Conservation (phyloP, 2,888 invertebrate species). For the Hoplodrina blanda region DNA sequence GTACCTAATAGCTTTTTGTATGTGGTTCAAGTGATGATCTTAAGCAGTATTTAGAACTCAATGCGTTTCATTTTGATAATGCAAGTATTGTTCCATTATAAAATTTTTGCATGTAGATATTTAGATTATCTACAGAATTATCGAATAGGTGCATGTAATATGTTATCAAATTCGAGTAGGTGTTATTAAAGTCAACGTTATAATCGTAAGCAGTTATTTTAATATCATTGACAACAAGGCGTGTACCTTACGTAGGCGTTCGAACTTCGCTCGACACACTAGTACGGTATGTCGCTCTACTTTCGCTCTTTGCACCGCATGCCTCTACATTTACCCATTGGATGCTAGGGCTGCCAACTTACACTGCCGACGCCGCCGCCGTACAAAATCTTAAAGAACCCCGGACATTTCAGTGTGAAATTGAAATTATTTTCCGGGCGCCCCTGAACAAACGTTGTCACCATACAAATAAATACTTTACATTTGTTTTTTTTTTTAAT, state of each 20-base stretch:
- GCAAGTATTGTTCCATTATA: neutral
- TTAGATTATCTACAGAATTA: neutral
- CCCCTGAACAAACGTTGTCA: too few relatives aligned
- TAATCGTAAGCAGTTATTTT: conserved; percentile 19
- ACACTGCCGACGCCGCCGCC: too few relatives aligned
- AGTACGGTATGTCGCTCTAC: conserved; percentile 70
- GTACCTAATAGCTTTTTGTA: conserved; percentile 32
- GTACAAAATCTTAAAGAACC: too few relatives aligned
- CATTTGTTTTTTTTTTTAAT: too few relatives aligned
- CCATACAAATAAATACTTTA: too few relatives aligned
- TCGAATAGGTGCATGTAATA: neutral
- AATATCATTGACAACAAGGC: conserved; percentile 40
- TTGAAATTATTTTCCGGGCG: too few relatives aligned
- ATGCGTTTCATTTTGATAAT: neutral
- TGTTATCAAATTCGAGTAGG: conserved; percentile 3
- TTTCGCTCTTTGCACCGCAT: conserved; percentile 67
- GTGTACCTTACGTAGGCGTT: conserved; percentile 19
- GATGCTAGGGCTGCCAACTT: conserved; percentile 21
- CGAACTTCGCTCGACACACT: neutral
- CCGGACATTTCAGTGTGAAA: too few relatives aligned
- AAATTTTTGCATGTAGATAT: neutral
- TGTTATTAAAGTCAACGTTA: neutral
- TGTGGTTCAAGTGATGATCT: conserved; percentile 22
- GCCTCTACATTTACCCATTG: conserved; percentile 60
- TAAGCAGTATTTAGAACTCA: neutral